A percentile compares a stretch with the other conserved stretches of the same genome.
phyloP scores from a whole-genome alignment of 2,888 invertebrate genomes.

The Pyrrhia umbra region DNA sequence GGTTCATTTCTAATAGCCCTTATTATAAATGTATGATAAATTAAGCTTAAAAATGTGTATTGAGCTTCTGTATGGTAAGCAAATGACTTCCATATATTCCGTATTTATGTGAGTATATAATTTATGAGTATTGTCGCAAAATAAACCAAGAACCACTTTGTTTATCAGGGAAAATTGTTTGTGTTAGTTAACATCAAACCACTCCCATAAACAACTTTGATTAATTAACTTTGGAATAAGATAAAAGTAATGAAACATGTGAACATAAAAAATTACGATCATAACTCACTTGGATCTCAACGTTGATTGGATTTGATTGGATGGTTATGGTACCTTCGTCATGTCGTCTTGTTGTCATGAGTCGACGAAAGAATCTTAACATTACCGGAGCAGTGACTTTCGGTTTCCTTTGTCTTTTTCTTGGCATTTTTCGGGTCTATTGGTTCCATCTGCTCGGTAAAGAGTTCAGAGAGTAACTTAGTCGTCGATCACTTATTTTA shows the following conservation, averaged over 20 bases:
- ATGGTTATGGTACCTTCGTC: not conserved
- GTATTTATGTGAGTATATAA: not conserved
- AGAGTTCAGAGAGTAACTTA: conserved; percentile 5
- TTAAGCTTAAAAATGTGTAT: no score
- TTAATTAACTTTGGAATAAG: conserved; percentile 39
- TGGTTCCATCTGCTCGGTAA: conserved; percentile 13
- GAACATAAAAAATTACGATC: conserved; percentile 39
- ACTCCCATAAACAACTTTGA: conserved; percentile 32
- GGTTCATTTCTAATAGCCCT: no score
- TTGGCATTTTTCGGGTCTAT: conserved; percentile 39
- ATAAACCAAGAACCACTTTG: not conserved
- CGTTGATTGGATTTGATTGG: conserved; percentile 39
- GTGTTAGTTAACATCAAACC: conserved; percentile 2
- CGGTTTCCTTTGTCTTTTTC: conserved; percentile 34
- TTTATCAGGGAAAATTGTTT: conserved; percentile 22
- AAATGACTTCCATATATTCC: no score
- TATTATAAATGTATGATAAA: no score
- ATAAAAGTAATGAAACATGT: conserved; percentile 38
- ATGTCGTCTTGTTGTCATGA: conserved; percentile 36
- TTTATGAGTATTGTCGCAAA: not conserved
- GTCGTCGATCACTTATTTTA: not conserved
- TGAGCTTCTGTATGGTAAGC: no score
- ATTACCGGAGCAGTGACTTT: conserved; percentile 38
- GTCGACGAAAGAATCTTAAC: conserved; percentile 29
- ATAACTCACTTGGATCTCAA: conserved; percentile 24